Percentiles rank a stretch among this genome's conserved stretches.
Conservation (phyloP, 2,888 invertebrate species). For the Agrotis segetum region DNA sequence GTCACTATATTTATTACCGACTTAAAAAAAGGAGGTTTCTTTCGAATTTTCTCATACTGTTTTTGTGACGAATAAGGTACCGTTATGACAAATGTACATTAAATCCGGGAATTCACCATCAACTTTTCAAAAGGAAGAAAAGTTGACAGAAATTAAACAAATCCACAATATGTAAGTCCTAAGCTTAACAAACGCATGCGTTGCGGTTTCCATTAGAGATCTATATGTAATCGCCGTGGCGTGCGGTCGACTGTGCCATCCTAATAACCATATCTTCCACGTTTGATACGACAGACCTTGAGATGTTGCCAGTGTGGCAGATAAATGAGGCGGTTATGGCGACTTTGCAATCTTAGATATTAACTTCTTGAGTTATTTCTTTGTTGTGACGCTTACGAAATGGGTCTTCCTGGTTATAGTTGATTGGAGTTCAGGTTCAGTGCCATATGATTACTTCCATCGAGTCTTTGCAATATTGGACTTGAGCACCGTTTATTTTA, state of each 20-base stretch:
- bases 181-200: slow-evolving; percentile 61
- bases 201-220: slow-evolving; percentile 84
- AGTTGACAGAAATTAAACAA: background rate
- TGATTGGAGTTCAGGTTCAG: slow-evolving; percentile 32
- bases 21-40: too few species aligned
- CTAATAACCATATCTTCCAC: slow-evolving; percentile 83
- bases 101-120: background rate
- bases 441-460: background rate
- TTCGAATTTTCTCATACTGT: too few species aligned
- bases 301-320: slow-evolving; percentile 70
- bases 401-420: slow-evolving; percentile 45
- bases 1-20: too few species aligned
- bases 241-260: slow-evolving; percentile 86
- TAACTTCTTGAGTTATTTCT: slow-evolving; percentile 11
- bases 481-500: too few species aligned
- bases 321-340: slow-evolving; percentile 56
- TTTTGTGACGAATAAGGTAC: too few species aligned
- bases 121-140: background rate
- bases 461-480: too few species aligned
- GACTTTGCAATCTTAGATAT: slow-evolving; percentile 34
- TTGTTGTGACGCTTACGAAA: slow-evolving; percentile 9
- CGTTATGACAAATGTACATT: too few species aligned
- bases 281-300: slow-evolving; percentile 81
- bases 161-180: slow-evolving; percentile 18
- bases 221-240: slow-evolving; percentile 84